Base-by-base conservation (phyloP, 1,140 invertebrate species). In the Berghia stephanieae region DNA sequence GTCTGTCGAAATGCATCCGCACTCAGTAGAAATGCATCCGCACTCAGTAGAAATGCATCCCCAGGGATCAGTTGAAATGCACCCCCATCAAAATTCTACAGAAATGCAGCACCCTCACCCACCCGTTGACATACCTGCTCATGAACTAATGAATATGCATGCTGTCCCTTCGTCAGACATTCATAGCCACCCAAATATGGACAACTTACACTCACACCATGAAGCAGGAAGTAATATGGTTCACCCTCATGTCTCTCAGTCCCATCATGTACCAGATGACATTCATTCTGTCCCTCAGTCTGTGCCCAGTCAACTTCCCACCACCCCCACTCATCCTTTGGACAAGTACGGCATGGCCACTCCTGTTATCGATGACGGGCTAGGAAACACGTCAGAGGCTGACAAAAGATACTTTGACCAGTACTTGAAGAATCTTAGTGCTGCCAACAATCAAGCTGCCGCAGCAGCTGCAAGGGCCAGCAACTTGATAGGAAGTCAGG, bases 331-430 rank as follows among this genome's bases (percentile, higher is more conserved):
- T 43, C 72, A 78, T 68, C 70, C 36, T 34, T 75, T 72, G 38
- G 40, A 42, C 16, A 75, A 75, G 49, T 80, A 76, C 60, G 75
- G 75, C 16, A 74, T 79, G 42, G 77, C 78, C 16, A 77, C 79
- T n/a, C n/a, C n/a, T n/a, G n/a, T n/a, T n/a, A n/a, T n/a, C n/a
- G n/a, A n/a, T n/a, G n/a, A n/a, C n/a, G n/a, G n/a, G n/a, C n/a
- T n/a, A n/a, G n/a, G n/a, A n/a, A 24, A 80, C 80, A 76, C 81
- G 79, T 82, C 85, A 44, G 84, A 84, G 24, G 84, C 82, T 13
- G 85, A 85, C 77, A 85, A 84, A 66, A 83, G 86, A 67, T 86
- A 85, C 79, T 77, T 87, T 57, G 84, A 85, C 44, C 83, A 86
- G 76, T 86, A 86, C 66, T 74, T 86, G 13, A 83, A 86, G 69